Conservation (phyloP, 2,113 vertebrate species). For the Hyperopisus bebe region DNA sequence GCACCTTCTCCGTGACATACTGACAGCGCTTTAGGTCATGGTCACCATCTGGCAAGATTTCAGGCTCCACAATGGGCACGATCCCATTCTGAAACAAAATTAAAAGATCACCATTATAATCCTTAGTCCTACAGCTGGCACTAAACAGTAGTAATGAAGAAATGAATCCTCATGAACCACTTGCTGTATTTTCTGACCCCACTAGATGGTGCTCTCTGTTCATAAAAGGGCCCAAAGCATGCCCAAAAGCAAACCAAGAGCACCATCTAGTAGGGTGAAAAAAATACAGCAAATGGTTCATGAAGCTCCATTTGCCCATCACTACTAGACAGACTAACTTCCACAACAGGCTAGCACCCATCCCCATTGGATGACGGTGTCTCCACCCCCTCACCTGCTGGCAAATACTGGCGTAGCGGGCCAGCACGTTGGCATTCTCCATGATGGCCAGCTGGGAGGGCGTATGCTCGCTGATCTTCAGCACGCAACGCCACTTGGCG, state of each 20-base stretch:
- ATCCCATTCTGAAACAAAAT: slow-evolving; percentile 78
- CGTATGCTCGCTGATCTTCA: slow-evolving; percentile 88
- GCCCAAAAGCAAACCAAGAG: too few species aligned
- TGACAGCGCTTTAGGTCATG: slow-evolving; percentile 94
- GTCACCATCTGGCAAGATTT: slow-evolving; percentile 92
- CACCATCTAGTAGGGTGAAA: too few species aligned
- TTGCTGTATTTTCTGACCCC: too few species aligned
- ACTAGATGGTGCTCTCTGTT: too few species aligned
- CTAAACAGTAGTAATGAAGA: not conserved
- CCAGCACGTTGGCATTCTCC: slow-evolving; percentile 95
- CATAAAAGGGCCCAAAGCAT: too few species aligned
- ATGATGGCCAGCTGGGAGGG: slow-evolving; percentile 84
- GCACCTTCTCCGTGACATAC: slow-evolving; percentile 92
- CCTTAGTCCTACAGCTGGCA: not conserved
- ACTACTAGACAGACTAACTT: not conserved
- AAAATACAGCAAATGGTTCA: too few species aligned
- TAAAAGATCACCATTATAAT: not conserved
- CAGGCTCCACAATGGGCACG: slow-evolving; percentile 94
- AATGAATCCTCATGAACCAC: too few species aligned
- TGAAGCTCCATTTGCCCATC: not conserved
- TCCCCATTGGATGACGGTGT: not conserved
- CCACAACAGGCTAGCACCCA: not conserved
- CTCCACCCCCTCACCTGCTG: slow-evolving; percentile 71
- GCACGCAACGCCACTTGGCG: slow-evolving; percentile 89
- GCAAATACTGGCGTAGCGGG: slow-evolving; percentile 95